These are phyloP conservation scores for Hyposoter dolosus DNA, from an alignment of 2,888 invertebrate species.

Conservation along the genomic window DNA sequence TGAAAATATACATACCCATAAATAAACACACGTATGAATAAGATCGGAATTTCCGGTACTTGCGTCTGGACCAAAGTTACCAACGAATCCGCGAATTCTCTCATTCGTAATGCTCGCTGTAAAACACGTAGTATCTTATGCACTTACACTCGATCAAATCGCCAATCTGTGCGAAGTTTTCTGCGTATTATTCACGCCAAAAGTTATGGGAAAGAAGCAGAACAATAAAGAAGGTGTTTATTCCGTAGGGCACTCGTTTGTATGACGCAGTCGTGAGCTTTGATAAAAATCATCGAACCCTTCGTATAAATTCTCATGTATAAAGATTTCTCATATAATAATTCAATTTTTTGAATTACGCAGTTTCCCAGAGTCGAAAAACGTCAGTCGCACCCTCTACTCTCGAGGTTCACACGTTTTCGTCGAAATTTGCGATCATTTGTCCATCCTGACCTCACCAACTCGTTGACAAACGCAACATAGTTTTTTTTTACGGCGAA, in stretches of 20 bases:
- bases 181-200: neutral
- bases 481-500: no score
- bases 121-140: conserved; percentile 8
- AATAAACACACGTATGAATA: conserved; percentile 24
- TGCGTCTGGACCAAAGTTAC: neutral
- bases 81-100: conserved; percentile 22
- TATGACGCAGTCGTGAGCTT: neutral
- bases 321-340: no score
- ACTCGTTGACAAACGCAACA: no score
- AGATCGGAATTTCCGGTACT: conserved; percentile 49
- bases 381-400: no score
- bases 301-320: no score
- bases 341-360: no score
- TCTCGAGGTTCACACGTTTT: no score
- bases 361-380: no score
- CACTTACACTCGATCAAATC: conserved; percentile 34
- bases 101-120: conserved; percentile 32
- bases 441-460: no score
- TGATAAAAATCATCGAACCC: neutral
- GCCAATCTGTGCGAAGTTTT: conserved; percentile 13
- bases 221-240: neutral
- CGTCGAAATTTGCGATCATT: no score
- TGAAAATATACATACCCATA: conserved; percentile 7
- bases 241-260: neutral
- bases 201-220: neutral